Conservation (phyloP, 2,888 invertebrate species). For the Ctenicera cuprea region DNA sequence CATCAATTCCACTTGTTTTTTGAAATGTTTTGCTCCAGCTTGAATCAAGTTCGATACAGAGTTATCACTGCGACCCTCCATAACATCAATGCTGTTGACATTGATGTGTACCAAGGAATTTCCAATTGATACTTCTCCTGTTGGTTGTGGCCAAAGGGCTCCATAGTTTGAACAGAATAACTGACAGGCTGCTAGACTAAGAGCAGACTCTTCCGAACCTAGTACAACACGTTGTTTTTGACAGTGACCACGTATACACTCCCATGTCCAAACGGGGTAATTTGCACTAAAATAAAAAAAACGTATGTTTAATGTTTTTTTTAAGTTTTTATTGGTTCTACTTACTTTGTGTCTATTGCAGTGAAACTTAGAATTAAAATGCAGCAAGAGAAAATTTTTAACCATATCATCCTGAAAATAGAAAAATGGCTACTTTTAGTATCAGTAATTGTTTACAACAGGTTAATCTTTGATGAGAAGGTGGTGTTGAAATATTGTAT, state of each 20-base stretch:
- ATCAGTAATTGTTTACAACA: too few species aligned
- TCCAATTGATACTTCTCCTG: constrained; percentile 76
- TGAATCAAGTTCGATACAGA: constrained; percentile 61
- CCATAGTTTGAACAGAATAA: constrained; percentile 78
- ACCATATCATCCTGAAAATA: constrained; percentile 3
- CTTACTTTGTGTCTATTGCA: too few species aligned
- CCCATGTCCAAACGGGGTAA: constrained; percentile 74
- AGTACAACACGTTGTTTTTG: constrained; percentile 70
- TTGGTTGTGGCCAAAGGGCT: constrained; percentile 80
- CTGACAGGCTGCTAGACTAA: constrained; percentile 79
- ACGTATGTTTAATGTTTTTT: too few species aligned
- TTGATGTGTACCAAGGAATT: constrained; percentile 74
- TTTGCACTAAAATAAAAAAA: constrained; percentile 17
- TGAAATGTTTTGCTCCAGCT: constrained; percentile 64
- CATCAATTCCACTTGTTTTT: constrained; percentile 54
- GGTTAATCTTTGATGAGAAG: too few species aligned
- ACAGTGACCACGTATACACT: constrained; percentile 75
- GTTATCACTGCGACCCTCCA: constrained; percentile 67
- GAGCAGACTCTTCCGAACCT: constrained; percentile 65
- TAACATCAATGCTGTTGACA: constrained; percentile 74
- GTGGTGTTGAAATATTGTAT: too few species aligned
- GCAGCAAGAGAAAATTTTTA: neutral
- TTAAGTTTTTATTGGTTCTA: too few species aligned
- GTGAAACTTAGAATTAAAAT: neutral
- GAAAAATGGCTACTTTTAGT: neutral